phyloP scores from a whole-genome alignment of 2,888 invertebrate genomes.

The Troilus luridus region DNA sequence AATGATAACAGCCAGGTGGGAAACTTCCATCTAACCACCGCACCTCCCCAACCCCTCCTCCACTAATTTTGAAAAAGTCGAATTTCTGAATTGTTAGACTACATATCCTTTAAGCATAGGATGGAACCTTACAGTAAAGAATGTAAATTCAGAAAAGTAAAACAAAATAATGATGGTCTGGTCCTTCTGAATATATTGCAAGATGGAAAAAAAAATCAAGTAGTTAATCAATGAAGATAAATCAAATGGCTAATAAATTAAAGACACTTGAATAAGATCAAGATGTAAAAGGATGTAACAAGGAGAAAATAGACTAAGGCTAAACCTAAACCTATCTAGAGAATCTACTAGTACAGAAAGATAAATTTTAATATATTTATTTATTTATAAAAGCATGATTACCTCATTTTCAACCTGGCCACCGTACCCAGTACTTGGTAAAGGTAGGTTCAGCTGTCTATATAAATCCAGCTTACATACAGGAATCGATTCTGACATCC shows the following conservation, averaged over 20 bases:
- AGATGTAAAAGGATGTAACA: neutral
- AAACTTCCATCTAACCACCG: no score
- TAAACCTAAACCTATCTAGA: neutral
- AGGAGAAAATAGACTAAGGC: neutral
- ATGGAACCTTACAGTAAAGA: no score
- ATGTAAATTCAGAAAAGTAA: neutral
- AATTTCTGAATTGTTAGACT: no score
- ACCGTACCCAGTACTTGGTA: neutral
- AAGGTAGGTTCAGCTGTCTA: neutral
- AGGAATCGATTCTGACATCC: neutral
- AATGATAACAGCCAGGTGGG: no score
- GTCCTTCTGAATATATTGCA: neutral
- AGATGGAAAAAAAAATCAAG: neutral
- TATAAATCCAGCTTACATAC: conserved; percentile 31
- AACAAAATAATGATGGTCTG: neutral
- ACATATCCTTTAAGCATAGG: no score
- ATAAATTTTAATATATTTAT: neutral
- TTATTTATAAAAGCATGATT: neutral
- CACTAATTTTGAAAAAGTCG: no score
- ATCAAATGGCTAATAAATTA: neutral
- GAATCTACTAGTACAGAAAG: neutral
- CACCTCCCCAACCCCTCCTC: no score
- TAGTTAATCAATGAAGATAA: neutral
- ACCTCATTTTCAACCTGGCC: neutral
- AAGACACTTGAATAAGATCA: neutral